phyloP scores from a whole-genome alignment of 2,797 vertebrate species.

The Acanthornis magna region DNA sequence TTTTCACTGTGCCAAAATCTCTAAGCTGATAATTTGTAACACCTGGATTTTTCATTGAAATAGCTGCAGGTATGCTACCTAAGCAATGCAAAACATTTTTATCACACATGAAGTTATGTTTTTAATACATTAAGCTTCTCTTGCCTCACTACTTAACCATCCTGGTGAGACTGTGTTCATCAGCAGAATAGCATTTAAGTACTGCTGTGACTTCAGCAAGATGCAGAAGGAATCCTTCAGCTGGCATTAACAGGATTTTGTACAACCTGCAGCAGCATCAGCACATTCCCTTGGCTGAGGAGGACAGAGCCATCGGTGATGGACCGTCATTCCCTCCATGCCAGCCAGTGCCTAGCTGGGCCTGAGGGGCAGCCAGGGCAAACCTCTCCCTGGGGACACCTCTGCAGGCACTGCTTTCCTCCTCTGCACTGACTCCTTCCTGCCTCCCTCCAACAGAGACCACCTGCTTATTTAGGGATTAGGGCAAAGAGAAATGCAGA shows the following conservation, averaged over 20 bases:
- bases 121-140: neutral
- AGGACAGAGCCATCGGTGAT: accelerated
- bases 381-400: neutral
- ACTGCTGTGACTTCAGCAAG: neutral
- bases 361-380: neutral
- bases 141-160: neutral
- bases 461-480: accelerated
- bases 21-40: neutral
- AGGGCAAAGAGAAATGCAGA: neutral
- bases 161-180: neutral
- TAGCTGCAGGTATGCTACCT: neutral
- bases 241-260: neutral
- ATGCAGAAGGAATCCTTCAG: neutral
- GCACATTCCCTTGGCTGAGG: neutral
- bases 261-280: accelerated
- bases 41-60: neutral
- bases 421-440: neutral
- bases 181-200: neutral
- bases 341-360: neutral
- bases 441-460: neutral
- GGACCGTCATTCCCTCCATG: accelerated
- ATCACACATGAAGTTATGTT: neutral
- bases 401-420: accelerated
- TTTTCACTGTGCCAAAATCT: neutral
- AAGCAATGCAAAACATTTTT: neutral